Conservation (phyloP, 2,113 vertebrate genomes). For the Oryzias javanicus region DNA sequence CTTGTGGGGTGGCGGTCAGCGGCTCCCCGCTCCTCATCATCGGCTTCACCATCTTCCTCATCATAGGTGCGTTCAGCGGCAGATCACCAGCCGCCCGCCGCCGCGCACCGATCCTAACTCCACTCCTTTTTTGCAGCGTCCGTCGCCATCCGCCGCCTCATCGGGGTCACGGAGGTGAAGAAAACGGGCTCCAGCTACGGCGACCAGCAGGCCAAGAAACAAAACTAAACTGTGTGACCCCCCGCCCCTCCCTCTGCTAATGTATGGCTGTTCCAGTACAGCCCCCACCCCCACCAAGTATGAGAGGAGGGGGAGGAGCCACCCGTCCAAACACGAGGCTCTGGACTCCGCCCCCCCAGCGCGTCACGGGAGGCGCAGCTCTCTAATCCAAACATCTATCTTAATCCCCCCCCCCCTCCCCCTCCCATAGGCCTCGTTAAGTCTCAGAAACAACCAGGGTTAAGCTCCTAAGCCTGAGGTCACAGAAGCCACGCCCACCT, state of each 20-base stretch:
- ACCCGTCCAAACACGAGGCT: constrained; percentile 23
- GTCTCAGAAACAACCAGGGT: too few species aligned
- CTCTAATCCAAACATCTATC: too few species aligned
- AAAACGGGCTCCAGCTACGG: constrained; percentile 97
- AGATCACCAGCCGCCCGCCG: background rate
- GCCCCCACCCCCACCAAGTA: constrained; percentile 7
- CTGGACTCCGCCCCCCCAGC: too few species aligned
- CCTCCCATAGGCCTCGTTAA: too few species aligned
- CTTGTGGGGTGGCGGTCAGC: constrained; percentile 89
- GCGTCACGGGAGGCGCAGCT: too few species aligned
- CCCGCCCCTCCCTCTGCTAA: background rate
- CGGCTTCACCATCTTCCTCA: constrained; percentile 89
- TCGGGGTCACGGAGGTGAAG: constrained; percentile 96
- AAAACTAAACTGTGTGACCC: constrained; percentile 76
- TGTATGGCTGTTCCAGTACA: constrained; percentile 14
- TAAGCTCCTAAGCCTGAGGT: too few species aligned
- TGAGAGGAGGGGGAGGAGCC: background rate
- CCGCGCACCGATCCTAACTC: background rate
- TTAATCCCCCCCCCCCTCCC: too few species aligned
- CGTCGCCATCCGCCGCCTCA: constrained; percentile 93
- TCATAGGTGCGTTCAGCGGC: constrained; percentile 79
- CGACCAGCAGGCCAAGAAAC: constrained; percentile 92
- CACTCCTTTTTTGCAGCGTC: constrained; percentile 81
- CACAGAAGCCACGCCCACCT: too few species aligned
- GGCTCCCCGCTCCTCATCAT: constrained; percentile 95